Evolutionary conservation across 2,888 invertebrate genomes (phyloP), one percentile per base, ranked within the genome.

Genomic region (Eucera pruinosa): DNA sequence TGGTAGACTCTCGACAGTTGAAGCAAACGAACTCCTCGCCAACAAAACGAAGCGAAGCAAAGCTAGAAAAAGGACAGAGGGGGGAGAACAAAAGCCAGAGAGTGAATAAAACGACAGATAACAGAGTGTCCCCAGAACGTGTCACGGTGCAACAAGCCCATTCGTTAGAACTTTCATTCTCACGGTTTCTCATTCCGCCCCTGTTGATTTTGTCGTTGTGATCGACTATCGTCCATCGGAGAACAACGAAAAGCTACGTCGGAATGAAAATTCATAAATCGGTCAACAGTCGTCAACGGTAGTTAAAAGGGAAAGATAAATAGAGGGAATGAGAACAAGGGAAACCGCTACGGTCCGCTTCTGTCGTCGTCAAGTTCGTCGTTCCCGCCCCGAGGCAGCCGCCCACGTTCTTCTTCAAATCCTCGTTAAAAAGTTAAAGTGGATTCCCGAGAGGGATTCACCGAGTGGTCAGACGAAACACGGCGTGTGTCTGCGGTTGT

Each of bases 351-450:
- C 5, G n/a, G 33, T 11, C 33, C 13, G 27, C 66, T 74, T 60
- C 67, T 66, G 66, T 65, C 75, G 48, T 15, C 27, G 61, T 30
- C 43, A 27, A 13, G n/a, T 3, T 7, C 65, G 20, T 20, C 61
- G 55, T 45, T 62, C 50, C 50, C 50, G 30, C 27, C 64, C 20
- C 25, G 45, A 15, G 43, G 64, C 77, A 72, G 55, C 48, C 70
- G 66, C 61, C 58, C 68, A 50, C 76, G 71, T 78, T 70, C 84
- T 87, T 85, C 84, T 88, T 88, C 85, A 85, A 83, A 87, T 88
- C 80, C 88, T 89, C 87, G 86, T 90, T 89, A 90, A 88, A 89
- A 90, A 89, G 86, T 89, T 88, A 64, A 84, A 88, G 86, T 85
- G 87, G 84, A 86, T 82, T 79, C 69, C 62, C 69, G 33, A 50